phyloP scores from a whole-genome alignment of 2,888 invertebrate genomes.

The Drosophila histrio region DNA sequence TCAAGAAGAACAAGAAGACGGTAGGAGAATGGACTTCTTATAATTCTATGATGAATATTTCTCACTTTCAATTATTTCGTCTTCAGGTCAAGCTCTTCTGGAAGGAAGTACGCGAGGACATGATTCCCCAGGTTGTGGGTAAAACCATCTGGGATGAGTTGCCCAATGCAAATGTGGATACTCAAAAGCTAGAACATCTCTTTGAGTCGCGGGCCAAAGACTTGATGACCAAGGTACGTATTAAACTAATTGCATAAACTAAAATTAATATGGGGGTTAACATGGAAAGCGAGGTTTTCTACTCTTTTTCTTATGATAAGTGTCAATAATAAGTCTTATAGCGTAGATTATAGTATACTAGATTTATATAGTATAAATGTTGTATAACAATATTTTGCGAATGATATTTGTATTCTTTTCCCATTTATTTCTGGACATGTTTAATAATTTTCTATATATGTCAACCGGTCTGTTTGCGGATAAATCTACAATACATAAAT shows the following conservation, averaged over 20 bases:
- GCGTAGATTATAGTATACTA: slow-evolving; percentile 14
- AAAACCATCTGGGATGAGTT: slow-evolving; percentile 97
- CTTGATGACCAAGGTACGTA: slow-evolving; percentile 94
- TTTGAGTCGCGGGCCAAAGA: slow-evolving; percentile 99
- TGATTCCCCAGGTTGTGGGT: slow-evolving; percentile 86
- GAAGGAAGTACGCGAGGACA: slow-evolving; percentile 94
- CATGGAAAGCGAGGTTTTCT: no score
- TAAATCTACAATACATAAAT: slow-evolving; percentile 67
- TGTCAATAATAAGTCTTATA: slow-evolving; percentile 43
- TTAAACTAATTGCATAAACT: not conserved
- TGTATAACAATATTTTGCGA: slow-evolving; percentile 57
- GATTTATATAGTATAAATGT: slow-evolving; percentile 49
- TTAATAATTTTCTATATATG: slow-evolving; percentile 56
- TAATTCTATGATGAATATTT: not conserved
- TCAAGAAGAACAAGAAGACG: slow-evolving; percentile 96
- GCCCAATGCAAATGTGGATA: slow-evolving; percentile 93
- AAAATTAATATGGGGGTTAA: not conserved
- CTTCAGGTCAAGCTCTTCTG: slow-evolving; percentile 93
- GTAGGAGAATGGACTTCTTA: slow-evolving; percentile 84
- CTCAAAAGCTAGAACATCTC: slow-evolving; percentile 96
- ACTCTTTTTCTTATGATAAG: slow-evolving; percentile 3
- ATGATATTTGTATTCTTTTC: slow-evolving; percentile 74
- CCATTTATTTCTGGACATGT: slow-evolving; percentile 57
- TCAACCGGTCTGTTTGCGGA: slow-evolving; percentile 72
- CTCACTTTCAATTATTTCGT: not conserved